Percentiles rank a stretch among this genome's conserved stretches.
These are phyloP conservation scores for Melikaiella ostensackeni DNA, from an alignment of 2,888 invertebrate genomes.

Conservation along the genomic window DNA sequence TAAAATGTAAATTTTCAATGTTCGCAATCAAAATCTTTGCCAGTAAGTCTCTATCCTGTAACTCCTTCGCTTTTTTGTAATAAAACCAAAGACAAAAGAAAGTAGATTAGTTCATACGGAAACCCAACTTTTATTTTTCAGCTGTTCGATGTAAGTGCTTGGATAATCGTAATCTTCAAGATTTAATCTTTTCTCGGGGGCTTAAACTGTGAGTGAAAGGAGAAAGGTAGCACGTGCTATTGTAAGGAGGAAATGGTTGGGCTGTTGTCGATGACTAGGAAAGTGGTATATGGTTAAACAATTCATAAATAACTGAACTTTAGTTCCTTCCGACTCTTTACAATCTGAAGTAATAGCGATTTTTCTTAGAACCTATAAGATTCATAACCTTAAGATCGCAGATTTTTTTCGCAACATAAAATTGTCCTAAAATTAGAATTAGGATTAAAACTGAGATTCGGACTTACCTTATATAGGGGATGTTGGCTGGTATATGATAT, in stretches of 20 bases:
- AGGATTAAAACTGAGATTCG: no score
- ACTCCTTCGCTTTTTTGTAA: slow-evolving; percentile 67
- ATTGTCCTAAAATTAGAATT: no score
- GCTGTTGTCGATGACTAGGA: slow-evolving; percentile 7
- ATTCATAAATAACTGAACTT: not conserved
- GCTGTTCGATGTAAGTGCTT: slow-evolving; percentile 4
- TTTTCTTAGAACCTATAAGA: not conserved
- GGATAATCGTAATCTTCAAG: slow-evolving; percentile 15
- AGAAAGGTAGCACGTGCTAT: slow-evolving; percentile 25
- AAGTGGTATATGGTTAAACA: not conserved
- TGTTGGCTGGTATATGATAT: slow-evolving; percentile 94
- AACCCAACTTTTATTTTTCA: not conserved
- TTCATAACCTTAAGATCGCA: not conserved
- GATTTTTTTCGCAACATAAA: no score
- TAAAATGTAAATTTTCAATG: not conserved
- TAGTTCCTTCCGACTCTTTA: not conserved
- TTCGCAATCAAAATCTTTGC: slow-evolving; percentile 3
- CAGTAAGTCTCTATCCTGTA: slow-evolving; percentile 47
- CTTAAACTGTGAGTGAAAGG: slow-evolving; percentile 27
- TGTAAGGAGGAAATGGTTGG: slow-evolving; percentile 12
- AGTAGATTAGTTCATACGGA: slow-evolving; percentile 20
- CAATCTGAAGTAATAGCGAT: not conserved
- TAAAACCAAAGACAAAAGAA: slow-evolving; percentile 73
- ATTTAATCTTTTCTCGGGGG: not conserved
- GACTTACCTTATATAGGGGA: slow-evolving; percentile 92